Evolutionary conservation across 2,888 invertebrate species (phyloP).

Genomic region (Erannis defoliaria): DNA sequence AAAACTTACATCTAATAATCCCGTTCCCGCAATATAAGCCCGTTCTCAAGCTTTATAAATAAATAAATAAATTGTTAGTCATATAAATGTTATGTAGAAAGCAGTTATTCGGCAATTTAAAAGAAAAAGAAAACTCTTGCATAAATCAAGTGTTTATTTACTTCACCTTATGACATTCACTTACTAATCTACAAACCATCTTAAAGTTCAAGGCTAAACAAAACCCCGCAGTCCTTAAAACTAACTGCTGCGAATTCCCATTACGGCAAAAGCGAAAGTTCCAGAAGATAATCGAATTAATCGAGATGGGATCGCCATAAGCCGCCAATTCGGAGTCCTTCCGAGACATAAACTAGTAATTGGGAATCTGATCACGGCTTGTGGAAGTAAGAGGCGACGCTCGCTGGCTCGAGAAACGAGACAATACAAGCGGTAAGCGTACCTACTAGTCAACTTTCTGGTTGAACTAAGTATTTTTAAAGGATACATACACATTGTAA

Average conservation of each 20-base stretch:
- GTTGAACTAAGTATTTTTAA: no score
- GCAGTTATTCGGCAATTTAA: no score
- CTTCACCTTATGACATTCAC: conserved; percentile 1
- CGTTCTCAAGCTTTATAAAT: no score
- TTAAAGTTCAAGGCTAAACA: conserved; percentile 21
- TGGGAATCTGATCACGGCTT: conserved; percentile 33
- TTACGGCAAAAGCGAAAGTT: conserved; percentile 28
- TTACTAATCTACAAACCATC: not conserved
- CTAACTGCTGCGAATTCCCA: conserved; percentile 26
- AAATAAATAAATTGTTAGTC: no score
- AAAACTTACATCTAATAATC: no score
- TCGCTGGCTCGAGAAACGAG: not conserved
- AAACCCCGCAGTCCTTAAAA: conserved; percentile 25
- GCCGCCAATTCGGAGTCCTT: conserved; percentile 34
- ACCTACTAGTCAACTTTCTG: no score
- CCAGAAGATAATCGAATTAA: conserved; percentile 35
- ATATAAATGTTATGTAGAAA: no score
- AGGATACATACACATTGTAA: no score
- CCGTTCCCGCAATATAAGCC: no score
- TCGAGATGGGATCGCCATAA: conserved; percentile 37
- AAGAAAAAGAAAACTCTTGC: no score
- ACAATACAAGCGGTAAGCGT: not conserved
- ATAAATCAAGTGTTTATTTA: not conserved
- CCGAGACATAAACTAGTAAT: conserved; percentile 39
- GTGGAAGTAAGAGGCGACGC: conserved; percentile 13